Percentiles rank a stretch among this genome's conserved stretches.
Evolutionary conservation across 2,888 invertebrate species (phyloP).

Genomic region (Caenorhabditis plicata): DNA sequence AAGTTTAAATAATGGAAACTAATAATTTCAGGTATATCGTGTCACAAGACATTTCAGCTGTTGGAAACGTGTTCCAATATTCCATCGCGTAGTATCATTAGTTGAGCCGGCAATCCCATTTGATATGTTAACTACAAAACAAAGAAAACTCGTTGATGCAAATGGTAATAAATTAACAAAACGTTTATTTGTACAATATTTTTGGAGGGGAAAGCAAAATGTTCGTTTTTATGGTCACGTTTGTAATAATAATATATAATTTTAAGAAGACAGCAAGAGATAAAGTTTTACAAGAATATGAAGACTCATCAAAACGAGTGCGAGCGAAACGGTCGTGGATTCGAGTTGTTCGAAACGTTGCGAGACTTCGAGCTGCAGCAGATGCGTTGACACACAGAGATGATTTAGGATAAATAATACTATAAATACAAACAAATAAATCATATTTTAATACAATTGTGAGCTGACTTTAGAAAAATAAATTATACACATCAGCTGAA

Average conservation of each 20-base stretch:
- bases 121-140: constrained; percentile 20
- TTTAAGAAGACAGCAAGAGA: constrained; percentile 20
- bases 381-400: constrained; percentile 19
- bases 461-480: no score
- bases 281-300: constrained; percentile 21
- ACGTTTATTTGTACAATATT: constrained; percentile 29
- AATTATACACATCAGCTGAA: no score
- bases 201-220: constrained; percentile 27
- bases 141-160: constrained; percentile 20
- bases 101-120: constrained; percentile 38
- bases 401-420: no score
- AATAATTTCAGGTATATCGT: constrained; percentile 34
- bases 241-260: background rate
- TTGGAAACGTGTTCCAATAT: constrained; percentile 53
- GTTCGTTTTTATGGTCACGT: constrained; percentile 3
- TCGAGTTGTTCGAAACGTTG: constrained; percentile 27
- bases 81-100: constrained; percentile 59
- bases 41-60: constrained; percentile 56
- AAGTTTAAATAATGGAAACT: background rate
- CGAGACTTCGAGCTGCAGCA: constrained; percentile 18
- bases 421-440: no score
- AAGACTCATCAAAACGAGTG: constrained; percentile 12
- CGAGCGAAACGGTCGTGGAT: constrained; percentile 31
- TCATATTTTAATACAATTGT: no score
- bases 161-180: constrained; percentile 29